Evolutionary conservation across 2,888 invertebrate genomes (phyloP), one percentile per base, ranked within the genome.

Genomic region (Dendrolimus houi): DNA sequence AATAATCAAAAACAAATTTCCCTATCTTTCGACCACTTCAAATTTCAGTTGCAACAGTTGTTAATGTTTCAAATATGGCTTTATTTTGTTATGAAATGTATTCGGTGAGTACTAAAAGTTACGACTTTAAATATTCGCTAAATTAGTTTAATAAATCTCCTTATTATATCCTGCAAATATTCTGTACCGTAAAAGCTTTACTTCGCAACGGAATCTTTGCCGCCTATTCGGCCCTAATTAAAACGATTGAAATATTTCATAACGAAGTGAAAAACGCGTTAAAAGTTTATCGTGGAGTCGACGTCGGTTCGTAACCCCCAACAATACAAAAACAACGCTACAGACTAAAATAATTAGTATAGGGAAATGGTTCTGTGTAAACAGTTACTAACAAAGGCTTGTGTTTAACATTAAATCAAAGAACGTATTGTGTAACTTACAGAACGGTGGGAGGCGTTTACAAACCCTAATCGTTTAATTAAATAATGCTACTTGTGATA

Each of bases 221-320:
- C 72, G 74, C 72, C 71, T 69, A 66, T 75, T 75, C 69, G 65
- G 57, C 66, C 70, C 74, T 77, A 80, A 81, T 82, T 82, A 81
- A 75, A 72, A 69, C 77, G 74, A 81, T 81, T 79, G 72, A 77
- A 83, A 80, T 79, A 77, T 80, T 83, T 77, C 75, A 76, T 79
- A 82, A 81, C 77, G 73, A 81, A 84, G 77, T 83, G 79, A 79
- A 83, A 81, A 84, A 81, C 81, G 76, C 78, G 83, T 84, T 84
- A 84, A 83, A 85, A 85, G 79, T 84, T 84, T 81, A 77, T 76
- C 77, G 71, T 68, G 57, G 64, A 61, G 57, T 57, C 60, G 64
- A 64, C 63, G 68, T 63, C 58, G 54, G 59, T 63, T 58, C 64
- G 64, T 59, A 60, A 61, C 64, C 65, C 63, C 63, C 67, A 60